Percentiles rank a stretch among this genome's conserved stretches.
phyloP scores from a whole-genome alignment of 2,113 vertebrate genomes.

The Ameiurus melas region DNA sequence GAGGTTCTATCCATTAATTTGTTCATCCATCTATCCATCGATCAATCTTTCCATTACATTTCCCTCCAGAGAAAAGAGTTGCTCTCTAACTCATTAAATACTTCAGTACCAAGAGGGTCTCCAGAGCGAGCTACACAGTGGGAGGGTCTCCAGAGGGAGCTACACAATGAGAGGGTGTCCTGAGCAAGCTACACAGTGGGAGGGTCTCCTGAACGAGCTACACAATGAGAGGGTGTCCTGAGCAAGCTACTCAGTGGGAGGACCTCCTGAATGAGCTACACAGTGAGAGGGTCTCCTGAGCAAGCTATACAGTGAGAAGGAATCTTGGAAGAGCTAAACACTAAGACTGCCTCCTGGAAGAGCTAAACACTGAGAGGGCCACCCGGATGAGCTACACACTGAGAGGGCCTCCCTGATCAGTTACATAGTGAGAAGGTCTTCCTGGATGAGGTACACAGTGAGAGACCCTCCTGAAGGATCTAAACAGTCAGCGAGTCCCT shows the following conservation, averaged over 20 bases:
- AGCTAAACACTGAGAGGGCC: not conserved
- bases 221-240: not conserved
- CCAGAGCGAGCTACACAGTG: not conserved
- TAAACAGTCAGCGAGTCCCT: not conserved
- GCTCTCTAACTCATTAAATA: not conserved
- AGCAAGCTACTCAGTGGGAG: not conserved
- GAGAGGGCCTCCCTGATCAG: not conserved
- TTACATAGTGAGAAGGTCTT: not conserved
- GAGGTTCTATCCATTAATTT: not conserved
- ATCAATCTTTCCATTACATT: slow-evolving; percentile 9
- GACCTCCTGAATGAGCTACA: not conserved
- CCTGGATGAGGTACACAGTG: not conserved
- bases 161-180: not conserved
- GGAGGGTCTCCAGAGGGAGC: not conserved
- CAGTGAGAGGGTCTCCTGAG: not conserved
- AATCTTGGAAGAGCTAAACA: not conserved
- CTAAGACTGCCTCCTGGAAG: not conserved
- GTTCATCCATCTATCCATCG: not conserved
- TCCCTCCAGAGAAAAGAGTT: not conserved
- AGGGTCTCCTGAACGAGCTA: not conserved
- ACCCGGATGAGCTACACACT: not conserved
- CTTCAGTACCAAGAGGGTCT: not conserved
- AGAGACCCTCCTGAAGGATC: not conserved
- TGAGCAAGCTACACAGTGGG: not conserved
- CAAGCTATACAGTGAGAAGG: not conserved